These are phyloP conservation scores for Hippocampus zosterae DNA, from an alignment of 2,113 vertebrate species.

Conservation along the genomic window DNA sequence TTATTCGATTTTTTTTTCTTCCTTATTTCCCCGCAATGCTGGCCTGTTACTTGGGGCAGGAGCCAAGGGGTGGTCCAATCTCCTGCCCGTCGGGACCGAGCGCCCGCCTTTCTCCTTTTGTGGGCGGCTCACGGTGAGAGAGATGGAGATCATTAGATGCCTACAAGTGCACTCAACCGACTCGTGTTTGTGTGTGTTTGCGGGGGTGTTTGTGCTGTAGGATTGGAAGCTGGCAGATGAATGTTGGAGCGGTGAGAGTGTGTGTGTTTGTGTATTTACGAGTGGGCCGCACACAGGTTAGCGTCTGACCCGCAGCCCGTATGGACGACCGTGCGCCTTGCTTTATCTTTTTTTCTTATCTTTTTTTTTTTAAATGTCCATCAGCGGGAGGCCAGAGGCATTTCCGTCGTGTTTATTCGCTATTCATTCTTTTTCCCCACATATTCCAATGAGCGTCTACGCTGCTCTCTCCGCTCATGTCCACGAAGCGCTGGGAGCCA, in stretches of 20 bases:
- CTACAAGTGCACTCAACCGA: slow-evolving; percentile 40
- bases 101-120: slow-evolving; percentile 59
- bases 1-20: slow-evolving; percentile 33
- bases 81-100: slow-evolving; percentile 58
- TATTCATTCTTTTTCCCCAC: slow-evolving; percentile 33
- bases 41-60: slow-evolving; percentile 29
- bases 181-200: slow-evolving; percentile 33
- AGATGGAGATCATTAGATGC: slow-evolving; percentile 52
- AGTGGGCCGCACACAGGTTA: slow-evolving; percentile 42
- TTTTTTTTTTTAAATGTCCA: slow-evolving; percentile 22
- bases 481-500: slow-evolving; percentile 24
- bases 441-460: slow-evolving; percentile 26
- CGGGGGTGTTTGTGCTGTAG: slow-evolving; percentile 49
- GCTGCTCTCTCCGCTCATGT: slow-evolving; percentile 24
- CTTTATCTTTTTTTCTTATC: slow-evolving; percentile 15
- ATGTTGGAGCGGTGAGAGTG: slow-evolving; percentile 33
- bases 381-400: slow-evolving; percentile 32
- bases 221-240: slow-evolving; percentile 39
- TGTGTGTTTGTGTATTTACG: slow-evolving; percentile 34
- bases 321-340: slow-evolving; percentile 41
- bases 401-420: slow-evolving; percentile 33
- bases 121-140: slow-evolving; percentile 57
- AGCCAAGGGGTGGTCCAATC: slow-evolving; percentile 57
- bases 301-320: slow-evolving; percentile 41
- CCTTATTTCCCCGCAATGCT: slow-evolving; percentile 52